Percentiles rank a stretch among this genome's conserved stretches.
Evolutionary conservation across 2,888 invertebrate genomes (phyloP).

Genomic region (Chaetogeoica ovagalla): DNA sequence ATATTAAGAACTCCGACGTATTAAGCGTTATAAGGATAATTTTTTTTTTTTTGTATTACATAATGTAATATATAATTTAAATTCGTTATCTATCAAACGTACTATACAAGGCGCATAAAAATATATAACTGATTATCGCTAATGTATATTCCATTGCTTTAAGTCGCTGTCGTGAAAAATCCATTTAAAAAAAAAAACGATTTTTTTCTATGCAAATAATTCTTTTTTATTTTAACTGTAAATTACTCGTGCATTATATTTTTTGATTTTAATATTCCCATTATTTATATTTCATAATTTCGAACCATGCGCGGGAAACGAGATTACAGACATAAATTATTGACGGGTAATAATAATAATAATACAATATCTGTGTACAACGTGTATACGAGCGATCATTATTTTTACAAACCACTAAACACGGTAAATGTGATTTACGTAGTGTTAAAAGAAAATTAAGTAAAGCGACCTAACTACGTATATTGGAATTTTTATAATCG

Average conservation of each 20-base stretch:
- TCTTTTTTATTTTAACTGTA: not conserved
- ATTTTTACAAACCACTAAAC: slow-evolving; percentile 11
- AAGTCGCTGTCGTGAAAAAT: too few species aligned
- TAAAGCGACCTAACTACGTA: not conserved
- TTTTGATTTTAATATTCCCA: not conserved
- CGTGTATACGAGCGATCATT: not conserved
- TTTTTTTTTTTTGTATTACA: too few species aligned
- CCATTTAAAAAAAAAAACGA: too few species aligned
- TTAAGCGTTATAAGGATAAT: too few species aligned
- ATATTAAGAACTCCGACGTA: too few species aligned
- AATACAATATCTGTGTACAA: not conserved
- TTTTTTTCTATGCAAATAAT: too few species aligned
- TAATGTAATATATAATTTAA: too few species aligned
- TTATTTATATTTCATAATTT: not conserved
- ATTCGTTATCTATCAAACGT: too few species aligned
- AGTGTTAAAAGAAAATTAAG: slow-evolving; percentile 20
- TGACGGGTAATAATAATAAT: not conserved
- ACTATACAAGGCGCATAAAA: too few species aligned
- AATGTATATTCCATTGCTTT: too few species aligned
- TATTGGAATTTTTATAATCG: slow-evolving; percentile 5
- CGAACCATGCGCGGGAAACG: not conserved
- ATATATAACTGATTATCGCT: too few species aligned
- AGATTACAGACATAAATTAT: slow-evolving; percentile 19
- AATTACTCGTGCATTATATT: not conserved
- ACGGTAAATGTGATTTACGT: slow-evolving; percentile 20